Base-by-base conservation (phyloP, 2,113 vertebrate species). In the Neotoma lepida region DNA sequence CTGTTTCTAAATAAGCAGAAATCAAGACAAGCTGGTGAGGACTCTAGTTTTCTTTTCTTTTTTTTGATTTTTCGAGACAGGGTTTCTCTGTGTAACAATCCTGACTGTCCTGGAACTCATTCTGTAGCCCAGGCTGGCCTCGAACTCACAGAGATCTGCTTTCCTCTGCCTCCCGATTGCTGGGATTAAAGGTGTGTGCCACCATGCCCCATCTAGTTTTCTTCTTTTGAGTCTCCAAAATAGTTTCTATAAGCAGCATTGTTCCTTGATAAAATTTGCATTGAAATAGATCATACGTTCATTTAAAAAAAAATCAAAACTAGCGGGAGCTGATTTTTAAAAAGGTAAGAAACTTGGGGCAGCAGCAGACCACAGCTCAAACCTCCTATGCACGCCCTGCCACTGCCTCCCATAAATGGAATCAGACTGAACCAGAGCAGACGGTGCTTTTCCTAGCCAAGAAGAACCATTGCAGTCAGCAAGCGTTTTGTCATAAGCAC, bases 381-480 rank as follows among this genome's bases (percentile, higher is more conserved):
- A 70, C n/a, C 86, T 88, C 93, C 88, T 87, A 70, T 14, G 93
- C 17, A 93, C 94, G 91, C 76, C n/a, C 78, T 96, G 93, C 89
- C 88, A 94, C 49, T 90, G 35, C 92, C 96, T 96, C 61, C 96
- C 95, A 94, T 87, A 97, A 95, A 97, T 89, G 94, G 94, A 98
- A 95, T 80, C 33, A 64, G 94, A 81, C 4, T 0, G 0, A 41
- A 24, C 54, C 26, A 89, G 76, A 2, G 87, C 89, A 51, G 0
- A 28, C 28, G 17, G 82, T 93, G 68, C 89, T 80, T 54, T 80
- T 88, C 63, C 58, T 41, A 85, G 84, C 63, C 18, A 24, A 20
- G 63, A 30, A 78, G 70, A 88, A 68, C n/a, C 28, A 77, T 1
- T n/a, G 14, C 10, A 26, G 86, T 54, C 82, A 92, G 70, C 61